Evolutionary conservation across 2,888 invertebrate species (phyloP), one percentile per base, ranked within the genome.

Genomic region (Troides helena): DNA sequence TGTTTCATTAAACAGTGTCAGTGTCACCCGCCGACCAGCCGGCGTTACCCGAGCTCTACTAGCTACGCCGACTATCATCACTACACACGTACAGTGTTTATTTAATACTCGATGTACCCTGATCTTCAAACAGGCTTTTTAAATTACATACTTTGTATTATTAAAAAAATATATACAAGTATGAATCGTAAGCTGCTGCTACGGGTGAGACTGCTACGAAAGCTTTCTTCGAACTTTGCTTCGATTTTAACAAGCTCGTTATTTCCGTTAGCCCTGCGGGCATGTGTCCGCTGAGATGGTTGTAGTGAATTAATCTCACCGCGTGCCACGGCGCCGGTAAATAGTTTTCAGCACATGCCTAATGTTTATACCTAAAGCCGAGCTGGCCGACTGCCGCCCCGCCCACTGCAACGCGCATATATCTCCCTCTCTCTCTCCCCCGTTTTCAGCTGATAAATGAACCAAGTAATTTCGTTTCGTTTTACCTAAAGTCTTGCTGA

Each of bases 351-450:
- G 67, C 46, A 70, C 46, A 70, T 67, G 61, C 70, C 60, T 67
- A 71, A 73, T 72, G 68, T 73, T 72, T 73, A 68, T 72, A 71
- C 68, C 71, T 71, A 70, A 63, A 63, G 70, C 61, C 61, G 23
- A n/a, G 65, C 58, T 67, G 18, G 43, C 68, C 58, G 68, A 25
- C 62, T 46, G 67, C 73, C 56, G 82, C 86, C 78, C 79, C 88
- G 88, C 88, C 88, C 85, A 81, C 81, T 80, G 81, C 79, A 83
- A 75, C 77, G 76, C 81, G 81, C 83, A 84, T 78, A 69, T 74
- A 72, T 71, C 46, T 69, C 71, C 70, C 67, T 77, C 78, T 70
- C 77, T 69, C 71, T 69, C 71, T 77, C 76, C 39, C 67, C 62
- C 76, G 50, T 67, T 70, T 73, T 72, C 73, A 71, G 71, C 65